Conservation (phyloP, 2,797 vertebrate genomes). For the Hippopotamyrus pictus region DNA sequence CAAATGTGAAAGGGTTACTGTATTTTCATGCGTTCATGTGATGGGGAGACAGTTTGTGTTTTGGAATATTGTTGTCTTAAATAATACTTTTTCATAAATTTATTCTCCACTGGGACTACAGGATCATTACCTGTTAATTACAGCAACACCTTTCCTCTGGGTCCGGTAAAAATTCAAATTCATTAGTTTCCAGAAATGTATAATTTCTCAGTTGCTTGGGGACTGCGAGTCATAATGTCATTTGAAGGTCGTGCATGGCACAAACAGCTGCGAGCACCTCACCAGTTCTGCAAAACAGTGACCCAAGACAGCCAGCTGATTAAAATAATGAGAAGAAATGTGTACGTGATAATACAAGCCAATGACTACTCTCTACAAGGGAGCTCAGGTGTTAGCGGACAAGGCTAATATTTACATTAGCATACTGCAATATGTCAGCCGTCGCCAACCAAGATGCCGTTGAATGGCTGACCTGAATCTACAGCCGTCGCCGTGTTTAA, state of each 20-base stretch:
- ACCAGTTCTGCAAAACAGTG: background rate
- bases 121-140: conserved; percentile 3
- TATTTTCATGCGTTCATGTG: background rate
- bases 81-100: background rate
- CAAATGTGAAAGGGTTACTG: background rate
- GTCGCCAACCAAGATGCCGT: background rate
- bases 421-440: background rate
- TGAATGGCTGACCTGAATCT: background rate
- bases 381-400: conserved; percentile 2
- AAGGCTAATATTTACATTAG: conserved; percentile 9
- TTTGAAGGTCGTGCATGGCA: background rate
- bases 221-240: background rate
- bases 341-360: background rate
- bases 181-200: conserved; percentile 2
- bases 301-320: background rate
- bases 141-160: background rate
- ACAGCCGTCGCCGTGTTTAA: background rate
- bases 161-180: background rate
- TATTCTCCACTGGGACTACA: background rate
- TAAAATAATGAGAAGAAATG: conserved; percentile 10
- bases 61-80: background rate
- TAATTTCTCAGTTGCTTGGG: background rate
- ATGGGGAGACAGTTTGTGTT: background rate
- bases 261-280: background rate
- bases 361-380: background rate